These are phyloP conservation scores for Steinernema scapterisci DNA, from an alignment of 2,888 invertebrate species.

Conservation along the genomic window DNA sequence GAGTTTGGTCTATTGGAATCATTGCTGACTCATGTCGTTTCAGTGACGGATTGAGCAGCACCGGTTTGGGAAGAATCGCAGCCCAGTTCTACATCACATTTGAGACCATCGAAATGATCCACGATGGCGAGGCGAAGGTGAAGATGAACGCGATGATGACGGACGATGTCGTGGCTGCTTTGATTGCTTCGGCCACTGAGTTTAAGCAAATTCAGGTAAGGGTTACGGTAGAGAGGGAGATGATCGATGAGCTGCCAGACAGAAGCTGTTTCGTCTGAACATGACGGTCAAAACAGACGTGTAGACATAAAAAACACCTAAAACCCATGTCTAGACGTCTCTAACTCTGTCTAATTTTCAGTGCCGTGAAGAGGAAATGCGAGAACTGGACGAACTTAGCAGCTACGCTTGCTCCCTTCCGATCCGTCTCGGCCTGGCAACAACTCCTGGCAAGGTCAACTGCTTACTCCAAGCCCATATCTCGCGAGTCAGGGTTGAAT, in stretches of 20 bases:
- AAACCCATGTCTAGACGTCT: too few relatives aligned
- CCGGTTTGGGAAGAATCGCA: slow-evolving; percentile 90
- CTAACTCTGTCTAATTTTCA: too few relatives aligned
- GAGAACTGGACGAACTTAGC: slow-evolving; percentile 82
- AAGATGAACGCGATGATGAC: slow-evolving; percentile 60
- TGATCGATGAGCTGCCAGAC: too few relatives aligned
- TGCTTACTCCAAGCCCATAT: slow-evolving; percentile 78
- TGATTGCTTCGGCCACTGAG: slow-evolving; percentile 90
- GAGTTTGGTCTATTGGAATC: slow-evolving; percentile 54
- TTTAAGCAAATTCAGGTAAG: slow-evolving; percentile 79
- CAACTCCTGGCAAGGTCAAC: slow-evolving; percentile 91
- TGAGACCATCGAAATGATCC: slow-evolving; percentile 80
- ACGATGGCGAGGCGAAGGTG: slow-evolving; percentile 41
- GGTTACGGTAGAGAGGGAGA: too few relatives aligned
- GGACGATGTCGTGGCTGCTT: slow-evolving; percentile 73
- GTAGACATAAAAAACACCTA: too few relatives aligned
- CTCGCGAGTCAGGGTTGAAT: slow-evolving; percentile 72
- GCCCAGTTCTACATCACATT: slow-evolving; percentile 97
- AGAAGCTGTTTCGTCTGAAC: too few relatives aligned
- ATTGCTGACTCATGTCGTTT: slow-evolving; percentile 6
- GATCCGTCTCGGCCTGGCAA: slow-evolving; percentile 83
- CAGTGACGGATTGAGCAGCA: slow-evolving; percentile 65
- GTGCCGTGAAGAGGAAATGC: slow-evolving; percentile 91
- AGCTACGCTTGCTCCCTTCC: slow-evolving; percentile 79
- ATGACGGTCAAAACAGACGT: too few relatives aligned